Base-by-base conservation (phyloP, 2,888 invertebrate species). In the Doris montereyensis region DNA sequence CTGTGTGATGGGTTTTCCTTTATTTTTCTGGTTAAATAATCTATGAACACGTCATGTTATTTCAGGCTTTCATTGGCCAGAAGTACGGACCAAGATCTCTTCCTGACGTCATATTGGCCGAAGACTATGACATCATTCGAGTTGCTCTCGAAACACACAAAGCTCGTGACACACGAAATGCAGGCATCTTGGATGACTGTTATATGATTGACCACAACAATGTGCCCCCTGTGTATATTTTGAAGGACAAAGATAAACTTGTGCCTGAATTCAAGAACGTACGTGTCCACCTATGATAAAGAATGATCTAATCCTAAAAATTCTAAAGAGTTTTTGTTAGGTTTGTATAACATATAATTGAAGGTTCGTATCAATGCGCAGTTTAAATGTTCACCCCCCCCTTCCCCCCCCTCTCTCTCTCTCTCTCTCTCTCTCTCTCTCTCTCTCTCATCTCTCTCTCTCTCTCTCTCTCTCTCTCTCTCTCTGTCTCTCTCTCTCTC, bases 61-160 rank as follows among this genome's bases (percentile, higher is more conserved):
- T 76, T 5, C 83, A 90, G 90, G 87, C 86, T 8, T 85, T 90
- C 73, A 77, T 90, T 32, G 89, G 90, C 2, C 90, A 90, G 74
- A 85, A 85, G 58, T 89, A 89, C 83, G 90, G 90, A 0, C 82
- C 84, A 1, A 78, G 81, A 24, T 83, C 85, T 3, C 82, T 89
- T 8, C 90, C 89, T 2, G 80, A 84, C 1, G 78, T 81, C 13
- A 89, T 90, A n/a, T 81, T 85, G 5, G 85, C 85, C 2, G 81
- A 85, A 0, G 88, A 89, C 75, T 90, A 84, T 76, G 88, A 88
- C 67, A 76, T 82, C 21, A 81, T 90, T 17, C 82, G 85, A 24
- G 80, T 85, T 72, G 85, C 87, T 2, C 82, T 90, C 24, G 81
- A 84, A n/a, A 84, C 85, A 65, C 87, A 88, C 83, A 86, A 85